Evolutionary conservation across 2,888 invertebrate species (phyloP), one percentile per base, ranked within the genome.

Genomic region (Petrolisthes cinctipes): DNA sequence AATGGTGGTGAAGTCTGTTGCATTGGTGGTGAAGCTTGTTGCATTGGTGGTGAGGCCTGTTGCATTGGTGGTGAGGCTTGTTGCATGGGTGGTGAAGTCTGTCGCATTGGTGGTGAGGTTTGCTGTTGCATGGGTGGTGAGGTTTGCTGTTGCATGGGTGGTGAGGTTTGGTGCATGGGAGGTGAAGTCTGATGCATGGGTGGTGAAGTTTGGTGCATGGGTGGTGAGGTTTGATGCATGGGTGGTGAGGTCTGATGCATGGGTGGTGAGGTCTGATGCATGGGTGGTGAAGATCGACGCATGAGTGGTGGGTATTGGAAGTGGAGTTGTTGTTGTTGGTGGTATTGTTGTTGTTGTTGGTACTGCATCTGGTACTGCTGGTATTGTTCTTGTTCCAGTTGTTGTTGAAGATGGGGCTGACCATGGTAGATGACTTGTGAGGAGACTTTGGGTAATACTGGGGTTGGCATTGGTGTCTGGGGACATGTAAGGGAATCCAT

Each of bases 361-460:
- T 83, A 66, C 54, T 83, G 83, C 6, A 57, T 68, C 37, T 23
- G 54, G 0, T 56, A 68, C 51, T 86, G 86, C 6, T 66, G 86
- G 68, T 23, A n/a, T 11, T 83, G 83, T 23, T 73, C 82, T 17
- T 83, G 86, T 11, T 79, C 71, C 5, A 20, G 51, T 11, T 61
- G 37, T 51, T 78, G 83, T 56, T 88, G 87, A 37, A 87, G 23
- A 54, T 87, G 87, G 6, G 87, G 84, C 20, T 86, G 86, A 4
- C 84, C 84, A 14, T 88, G 84, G 80, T 76, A 83, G 73, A 71
- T 88, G n/a, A 83, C 83, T 1, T 88, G 83, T 23, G 83, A 78
- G 14, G 71, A 20, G 14, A 20, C 6, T 20, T n/a, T 71, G 20
- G 71, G 71, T 14, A 71, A 6, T n/a, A 20, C 20, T 7, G 71